These are phyloP conservation scores for Strigamia crassipes DNA, from an alignment of 2,888 invertebrate species.

Conservation along the genomic window DNA sequence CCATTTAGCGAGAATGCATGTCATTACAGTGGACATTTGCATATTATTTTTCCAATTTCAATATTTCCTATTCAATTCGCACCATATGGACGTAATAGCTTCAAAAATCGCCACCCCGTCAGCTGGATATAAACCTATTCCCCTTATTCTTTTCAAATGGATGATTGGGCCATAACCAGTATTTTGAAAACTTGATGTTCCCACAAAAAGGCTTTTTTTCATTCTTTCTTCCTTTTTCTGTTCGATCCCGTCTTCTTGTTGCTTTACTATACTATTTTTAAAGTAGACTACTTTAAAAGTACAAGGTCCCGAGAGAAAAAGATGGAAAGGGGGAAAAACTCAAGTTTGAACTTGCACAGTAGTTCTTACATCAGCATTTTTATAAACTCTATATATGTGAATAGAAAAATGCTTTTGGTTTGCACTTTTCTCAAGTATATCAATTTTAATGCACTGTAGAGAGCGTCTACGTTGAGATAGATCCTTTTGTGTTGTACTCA, in stretches of 20 bases:
- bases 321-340: slow-evolving; percentile 15
- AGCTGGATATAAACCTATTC: slow-evolving; percentile 42
- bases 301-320: slow-evolving; percentile 18
- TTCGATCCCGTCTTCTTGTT: slow-evolving; percentile 32
- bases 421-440: slow-evolving; percentile 36
- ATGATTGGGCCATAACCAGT: slow-evolving; percentile 40
- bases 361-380: slow-evolving; percentile 33
- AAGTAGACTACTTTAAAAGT: slow-evolving; percentile 39
- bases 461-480: neutral
- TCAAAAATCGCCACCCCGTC: slow-evolving; percentile 34
- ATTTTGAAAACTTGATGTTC: slow-evolving; percentile 42
- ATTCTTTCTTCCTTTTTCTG: slow-evolving; percentile 16
- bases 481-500: slow-evolving; percentile 10
- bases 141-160: slow-evolving; percentile 40
- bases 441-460: slow-evolving; percentile 40
- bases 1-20: neutral
- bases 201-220: slow-evolving; percentile 25
- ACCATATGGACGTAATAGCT: slow-evolving; percentile 37
- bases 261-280: slow-evolving; percentile 10
- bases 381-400: slow-evolving; percentile 14
- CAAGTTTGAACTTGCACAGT: slow-evolving; percentile 32
- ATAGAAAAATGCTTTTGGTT: slow-evolving; percentile 40
- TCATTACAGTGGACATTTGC: slow-evolving; percentile 25
- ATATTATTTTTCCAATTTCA: slow-evolving; percentile 40
- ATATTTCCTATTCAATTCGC: slow-evolving; percentile 35